Evolutionary conservation across 2,888 invertebrate species (phyloP), one percentile per base, ranked within the genome.

Genomic region (Stenotaenia linearis): DNA sequence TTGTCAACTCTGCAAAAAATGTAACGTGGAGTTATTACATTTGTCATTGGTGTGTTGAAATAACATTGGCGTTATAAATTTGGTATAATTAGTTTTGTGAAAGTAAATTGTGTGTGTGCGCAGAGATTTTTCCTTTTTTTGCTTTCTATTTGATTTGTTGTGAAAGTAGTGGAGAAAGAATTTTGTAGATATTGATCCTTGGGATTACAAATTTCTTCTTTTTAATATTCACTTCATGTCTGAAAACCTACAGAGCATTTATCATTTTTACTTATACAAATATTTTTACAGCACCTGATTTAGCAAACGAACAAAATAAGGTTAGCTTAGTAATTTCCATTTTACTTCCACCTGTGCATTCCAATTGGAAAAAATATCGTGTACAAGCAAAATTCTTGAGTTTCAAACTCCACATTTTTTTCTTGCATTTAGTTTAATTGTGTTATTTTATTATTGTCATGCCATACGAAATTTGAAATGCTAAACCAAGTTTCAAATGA

Each of bases 211-310:
- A 69, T 69, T 69, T 69, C 69, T 28, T 28, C 25, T 25, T 28
- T 69, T 25, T 69, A 69, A 69, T 69, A 69, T 69, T 69, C 69
- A 69, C 69, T 69, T 69, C 69, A 69, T 25, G 69, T 69, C 5
- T 25, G 69, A 69, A 69, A 69, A 12, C 69, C 69, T 12, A 15
- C 25, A 10, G 28, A 69, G 28, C 69, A 69, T 69, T 69, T 69
- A 69, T 69, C 69, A 69, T 69, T 25, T 45, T 69, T 69, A 69
- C 25, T 69, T 69, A 69, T 28, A 69, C 28, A 69, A 69, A 12
- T 21, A 7, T 6, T 69, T 45, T 69, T 69, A 10, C 28, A 69
- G 2, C 25, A 69, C 28, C 69, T 69, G 69, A 69, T 69, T 69
- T 69, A 25, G 15, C 69, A 28, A 69, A 28, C 69, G 25, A 69